Percentiles rank a stretch among this genome's conserved stretches.
These are phyloP conservation scores for Drosophila quadrilineata DNA, from an alignment of 1,140 invertebrate genomes.

Conservation along the genomic window DNA sequence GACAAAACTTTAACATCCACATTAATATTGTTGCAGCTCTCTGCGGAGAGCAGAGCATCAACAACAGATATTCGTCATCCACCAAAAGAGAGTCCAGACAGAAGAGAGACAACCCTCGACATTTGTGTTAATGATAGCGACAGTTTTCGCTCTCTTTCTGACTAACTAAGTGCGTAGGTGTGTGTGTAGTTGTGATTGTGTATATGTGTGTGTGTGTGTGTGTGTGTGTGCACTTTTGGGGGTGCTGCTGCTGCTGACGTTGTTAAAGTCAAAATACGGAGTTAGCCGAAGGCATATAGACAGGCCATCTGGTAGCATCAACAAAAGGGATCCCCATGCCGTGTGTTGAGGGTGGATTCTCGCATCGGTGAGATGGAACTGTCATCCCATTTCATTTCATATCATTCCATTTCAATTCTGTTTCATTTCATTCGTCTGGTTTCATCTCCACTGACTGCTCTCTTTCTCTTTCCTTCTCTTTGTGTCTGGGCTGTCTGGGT, in stretches of 20 bases:
- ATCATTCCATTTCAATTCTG: too few relatives aligned
- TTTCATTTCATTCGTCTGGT: constrained; percentile 35
- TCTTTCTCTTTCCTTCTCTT: too few relatives aligned
- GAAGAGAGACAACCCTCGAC: constrained; percentile 59
- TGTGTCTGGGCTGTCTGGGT: constrained; percentile 6
- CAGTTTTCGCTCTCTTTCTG: too few relatives aligned
- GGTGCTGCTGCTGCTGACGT: constrained; percentile 74
- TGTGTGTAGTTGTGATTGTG: constrained; percentile 22
- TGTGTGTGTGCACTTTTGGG: constrained; percentile 43
- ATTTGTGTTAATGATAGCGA: constrained; percentile 66
- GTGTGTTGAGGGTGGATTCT: constrained; percentile 58
- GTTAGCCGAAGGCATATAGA: constrained; percentile 36
- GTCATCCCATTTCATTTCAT: too few relatives aligned
- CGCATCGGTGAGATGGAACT: too few relatives aligned
- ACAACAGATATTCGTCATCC: constrained; percentile 26
- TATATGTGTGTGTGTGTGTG: constrained; percentile 19
- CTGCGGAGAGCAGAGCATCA: too few relatives aligned
- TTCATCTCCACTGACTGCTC: constrained; percentile 3
- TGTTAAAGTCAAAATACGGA: constrained; percentile 74
- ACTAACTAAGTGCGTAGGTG: constrained; percentile 17
- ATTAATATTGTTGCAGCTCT: too few relatives aligned
- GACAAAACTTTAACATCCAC: too few relatives aligned
- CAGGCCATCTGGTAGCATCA: not conserved
- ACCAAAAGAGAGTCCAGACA: constrained; percentile 7
- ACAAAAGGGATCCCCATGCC: constrained; percentile 4